These are phyloP conservation scores for Falco rusticolus DNA, from an alignment of 2,797 vertebrate genomes.

Conservation along the genomic window DNA sequence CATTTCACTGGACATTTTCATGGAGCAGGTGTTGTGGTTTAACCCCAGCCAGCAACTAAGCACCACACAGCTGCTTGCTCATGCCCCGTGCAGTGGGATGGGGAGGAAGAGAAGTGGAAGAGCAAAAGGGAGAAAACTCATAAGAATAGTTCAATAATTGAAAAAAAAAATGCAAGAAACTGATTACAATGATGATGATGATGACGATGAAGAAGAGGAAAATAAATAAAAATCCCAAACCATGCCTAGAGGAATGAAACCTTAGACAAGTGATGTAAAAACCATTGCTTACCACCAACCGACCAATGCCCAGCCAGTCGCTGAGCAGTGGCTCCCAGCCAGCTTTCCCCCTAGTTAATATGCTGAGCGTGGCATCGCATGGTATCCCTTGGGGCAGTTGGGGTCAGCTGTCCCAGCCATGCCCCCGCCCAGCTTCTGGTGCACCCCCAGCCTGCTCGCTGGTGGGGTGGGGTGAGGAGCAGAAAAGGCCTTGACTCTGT, in stretches of 20 bases:
- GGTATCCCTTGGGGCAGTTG: background rate
- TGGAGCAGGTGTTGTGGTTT: background rate
- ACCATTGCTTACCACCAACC: background rate
- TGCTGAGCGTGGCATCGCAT: no score
- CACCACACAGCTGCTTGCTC: no score
- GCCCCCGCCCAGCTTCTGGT: background rate
- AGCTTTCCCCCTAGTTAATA: background rate
- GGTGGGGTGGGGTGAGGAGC: background rate
- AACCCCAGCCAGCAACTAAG: no score
- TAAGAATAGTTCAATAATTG: background rate
- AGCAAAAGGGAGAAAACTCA: no score
- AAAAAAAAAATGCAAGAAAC: background rate
- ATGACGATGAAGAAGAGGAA: no score
- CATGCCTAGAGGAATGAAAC: background rate
- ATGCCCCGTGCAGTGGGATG: no score
- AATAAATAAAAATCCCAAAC: background rate
- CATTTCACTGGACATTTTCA: background rate
- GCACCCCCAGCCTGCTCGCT: background rate
- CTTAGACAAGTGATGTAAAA: background rate
- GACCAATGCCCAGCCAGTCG: background rate
- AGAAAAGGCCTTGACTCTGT: no score
- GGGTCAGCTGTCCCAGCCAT: background rate
- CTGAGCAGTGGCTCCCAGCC: background rate
- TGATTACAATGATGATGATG: background rate
- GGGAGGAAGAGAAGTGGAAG: no score